Percentiles rank a stretch among this genome's conserved stretches.
Evolutionary conservation across 2,797 vertebrate genomes (phyloP).

Genomic region (Rhinoraja longicauda): DNA sequence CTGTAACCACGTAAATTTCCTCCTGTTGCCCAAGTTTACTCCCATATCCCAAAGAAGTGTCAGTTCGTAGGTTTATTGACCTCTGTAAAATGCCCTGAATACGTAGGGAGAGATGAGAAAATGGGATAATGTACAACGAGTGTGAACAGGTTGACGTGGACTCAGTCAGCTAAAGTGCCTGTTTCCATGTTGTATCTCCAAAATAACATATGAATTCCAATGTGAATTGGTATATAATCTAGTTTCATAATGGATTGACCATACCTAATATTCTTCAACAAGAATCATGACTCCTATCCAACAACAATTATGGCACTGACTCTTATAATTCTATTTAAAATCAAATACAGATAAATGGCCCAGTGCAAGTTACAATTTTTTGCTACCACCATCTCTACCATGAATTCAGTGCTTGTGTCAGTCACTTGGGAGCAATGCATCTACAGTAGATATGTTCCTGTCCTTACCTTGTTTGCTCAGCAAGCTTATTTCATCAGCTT

Average conservation of each 20-base stretch:
- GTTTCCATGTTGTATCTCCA: too few relatives aligned
- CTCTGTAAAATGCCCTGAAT: too few relatives aligned
- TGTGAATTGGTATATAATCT: background rate
- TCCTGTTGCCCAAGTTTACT: too few relatives aligned
- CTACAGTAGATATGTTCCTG: background rate
- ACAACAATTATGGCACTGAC: background rate
- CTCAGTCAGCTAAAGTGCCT: too few relatives aligned
- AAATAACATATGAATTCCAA: background rate
- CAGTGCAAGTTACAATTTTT: background rate
- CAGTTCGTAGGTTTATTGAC: too few relatives aligned
- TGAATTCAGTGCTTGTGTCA: background rate
- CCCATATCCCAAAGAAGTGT: too few relatives aligned
- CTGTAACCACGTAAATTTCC: too few relatives aligned
- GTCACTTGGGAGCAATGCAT: background rate
- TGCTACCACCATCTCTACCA: background rate
- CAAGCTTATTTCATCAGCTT: background rate
- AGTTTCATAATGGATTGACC: background rate
- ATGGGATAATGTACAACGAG: too few relatives aligned
- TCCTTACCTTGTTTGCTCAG: background rate
- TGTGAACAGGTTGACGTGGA: too few relatives aligned
- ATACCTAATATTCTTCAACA: background rate
- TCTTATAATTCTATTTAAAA: background rate
- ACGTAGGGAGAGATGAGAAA: too few relatives aligned
- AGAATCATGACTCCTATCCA: background rate
- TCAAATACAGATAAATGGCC: background rate